Evolutionary conservation across 2,797 vertebrate genomes (phyloP).

Genomic region (Chaetodon trifasciatus): DNA sequence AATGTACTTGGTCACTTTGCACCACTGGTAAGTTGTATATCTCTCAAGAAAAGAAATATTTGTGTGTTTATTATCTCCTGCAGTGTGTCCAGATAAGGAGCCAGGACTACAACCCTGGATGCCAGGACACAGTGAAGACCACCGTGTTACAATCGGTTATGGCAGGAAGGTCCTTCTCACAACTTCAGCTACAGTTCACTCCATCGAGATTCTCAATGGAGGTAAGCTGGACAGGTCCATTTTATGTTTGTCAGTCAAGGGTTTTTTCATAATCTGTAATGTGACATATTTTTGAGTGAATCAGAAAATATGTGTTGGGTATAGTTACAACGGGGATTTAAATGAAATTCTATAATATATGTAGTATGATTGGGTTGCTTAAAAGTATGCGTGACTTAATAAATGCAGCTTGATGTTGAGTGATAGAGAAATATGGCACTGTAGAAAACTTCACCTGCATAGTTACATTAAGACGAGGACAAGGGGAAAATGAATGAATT

Average conservation of each 20-base stretch:
- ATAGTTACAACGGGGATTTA: background rate
- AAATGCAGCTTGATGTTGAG: background rate
- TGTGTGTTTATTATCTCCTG: background rate
- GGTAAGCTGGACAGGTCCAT: conserved; percentile 79
- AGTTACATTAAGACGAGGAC: background rate
- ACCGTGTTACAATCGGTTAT: conserved; percentile 83
- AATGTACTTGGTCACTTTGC: background rate
- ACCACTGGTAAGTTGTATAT: too few relatives aligned
- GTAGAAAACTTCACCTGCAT: background rate
- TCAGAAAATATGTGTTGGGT: background rate
- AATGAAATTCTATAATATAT: background rate
- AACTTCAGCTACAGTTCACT: conserved; percentile 92
- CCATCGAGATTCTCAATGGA: conserved; percentile 90
- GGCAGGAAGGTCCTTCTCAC: conserved; percentile 89
- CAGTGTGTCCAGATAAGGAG: conserved; percentile 90
- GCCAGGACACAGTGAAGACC: conserved; percentile 88
- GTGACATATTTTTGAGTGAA: background rate
- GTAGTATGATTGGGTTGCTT: background rate
- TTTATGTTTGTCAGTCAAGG: background rate
- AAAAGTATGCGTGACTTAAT: background rate
- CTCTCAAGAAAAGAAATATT: background rate
- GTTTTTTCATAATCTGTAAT: background rate
- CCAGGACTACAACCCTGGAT: conserved; percentile 90
- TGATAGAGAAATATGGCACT: background rate
- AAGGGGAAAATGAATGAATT: background rate